phyloP scores from a whole-genome alignment of 2,888 invertebrate species.

The Marronus borbonicus region DNA sequence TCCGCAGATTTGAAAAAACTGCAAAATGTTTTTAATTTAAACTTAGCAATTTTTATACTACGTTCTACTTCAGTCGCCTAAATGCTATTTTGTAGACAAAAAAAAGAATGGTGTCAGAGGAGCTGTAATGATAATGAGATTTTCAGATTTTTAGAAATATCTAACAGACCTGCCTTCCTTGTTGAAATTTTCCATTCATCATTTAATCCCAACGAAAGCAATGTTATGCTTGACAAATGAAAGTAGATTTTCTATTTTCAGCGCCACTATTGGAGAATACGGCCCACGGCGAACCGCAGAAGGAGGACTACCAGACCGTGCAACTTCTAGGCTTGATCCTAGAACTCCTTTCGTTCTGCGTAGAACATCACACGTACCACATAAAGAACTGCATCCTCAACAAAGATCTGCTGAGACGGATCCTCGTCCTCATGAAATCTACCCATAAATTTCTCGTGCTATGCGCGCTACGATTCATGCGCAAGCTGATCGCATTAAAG shows the following conservation, averaged over 20 bases:
- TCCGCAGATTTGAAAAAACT: too few relatives aligned
- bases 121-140: too few relatives aligned
- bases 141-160: too few relatives aligned
- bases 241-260: slow-evolving; percentile 65
- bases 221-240: slow-evolving; percentile 54
- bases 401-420: slow-evolving; percentile 95
- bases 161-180: neutral
- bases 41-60: too few relatives aligned
- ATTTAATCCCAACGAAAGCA: neutral
- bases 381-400: slow-evolving; percentile 98
- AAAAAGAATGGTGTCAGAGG: too few relatives aligned
- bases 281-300: slow-evolving; percentile 88
- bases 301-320: slow-evolving; percentile 97
- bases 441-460: slow-evolving; percentile 97
- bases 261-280: slow-evolving; percentile 97
- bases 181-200: neutral
- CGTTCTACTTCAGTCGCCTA: too few relatives aligned
- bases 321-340: slow-evolving; percentile 95
- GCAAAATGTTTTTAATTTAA: too few relatives aligned
- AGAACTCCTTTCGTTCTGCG: slow-evolving; percentile 97
- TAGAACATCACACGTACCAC: slow-evolving; percentile 99
- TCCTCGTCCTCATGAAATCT: slow-evolving; percentile 96
- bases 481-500: slow-evolving; percentile 96
- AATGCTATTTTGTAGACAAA: too few relatives aligned
- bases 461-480: slow-evolving; percentile 95